Evolutionary conservation across 2,113 vertebrate species (phyloP), one percentile per base, ranked within the genome.

Genomic region (Callaeas wilsoni): DNA sequence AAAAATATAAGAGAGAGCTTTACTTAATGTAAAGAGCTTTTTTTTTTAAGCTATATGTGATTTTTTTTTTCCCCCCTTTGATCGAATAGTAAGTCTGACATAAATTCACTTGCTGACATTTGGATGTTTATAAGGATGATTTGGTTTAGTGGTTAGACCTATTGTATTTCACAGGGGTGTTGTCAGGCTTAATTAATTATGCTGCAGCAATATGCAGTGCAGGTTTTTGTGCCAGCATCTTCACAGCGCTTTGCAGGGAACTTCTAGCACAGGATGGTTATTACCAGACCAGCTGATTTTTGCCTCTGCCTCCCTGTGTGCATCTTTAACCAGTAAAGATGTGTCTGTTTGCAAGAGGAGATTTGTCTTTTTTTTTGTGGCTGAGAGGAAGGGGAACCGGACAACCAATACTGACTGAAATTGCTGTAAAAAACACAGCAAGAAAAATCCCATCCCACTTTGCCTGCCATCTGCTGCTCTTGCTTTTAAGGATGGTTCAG

Each of bases 101-200:
- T 84, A 68, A 71, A 94, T 89, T 92, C 44, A 92, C 73, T 71
- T 64, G 77, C 94, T 95, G 93, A 94, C 92, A 85, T 92, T 90
- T 93, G 88, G 90, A 46, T 96, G 94, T 94, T 94, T 96, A 76
- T 93, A 94, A 81, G 86, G 88, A 84, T 97, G 94, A 88, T 96
- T 96, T 94, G 93, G 91, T 95, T 91, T 96, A 79, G 93, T 85
- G 96, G 96, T 96, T 93, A 90, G 86, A 68, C 96, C 90, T 93
- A 96, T 93, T 94, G 88, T 96, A 94, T 95, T 96, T 95, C 90
- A 94, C 92, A 93, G 86, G 93, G 77, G 83, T 89, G 94, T 93
- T 96, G 90, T 96, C 94, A 95, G 96, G 73, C 92, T 93, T 96
- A 90, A 93, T 96, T 96, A 96, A 96, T 97, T 96, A 94, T 89